Conservation (phyloP, 2,113 vertebrate genomes). For the Lasiurus cinereus region DNA sequence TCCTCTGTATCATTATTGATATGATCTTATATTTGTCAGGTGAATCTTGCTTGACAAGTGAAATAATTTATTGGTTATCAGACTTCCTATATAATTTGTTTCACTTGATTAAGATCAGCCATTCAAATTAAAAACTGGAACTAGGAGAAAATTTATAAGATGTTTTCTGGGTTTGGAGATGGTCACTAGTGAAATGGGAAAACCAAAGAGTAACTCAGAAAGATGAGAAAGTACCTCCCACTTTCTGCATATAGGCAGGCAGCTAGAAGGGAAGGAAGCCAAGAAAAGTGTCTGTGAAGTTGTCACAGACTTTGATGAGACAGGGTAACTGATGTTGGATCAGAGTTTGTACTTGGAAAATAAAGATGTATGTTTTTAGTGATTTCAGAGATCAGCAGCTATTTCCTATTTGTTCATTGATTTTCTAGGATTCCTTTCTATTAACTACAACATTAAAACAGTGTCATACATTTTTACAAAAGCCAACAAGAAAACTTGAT, state of each 20-base stretch:
- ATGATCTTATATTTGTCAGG: neutral
- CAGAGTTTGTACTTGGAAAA: constrained; percentile 54
- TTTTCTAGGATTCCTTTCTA: neutral
- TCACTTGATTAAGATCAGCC: neutral
- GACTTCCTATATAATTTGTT: neutral
- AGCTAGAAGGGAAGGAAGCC: neutral
- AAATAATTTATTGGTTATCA: constrained; percentile 13
- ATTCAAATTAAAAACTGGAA: constrained; percentile 12
- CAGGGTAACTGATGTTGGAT: neutral
- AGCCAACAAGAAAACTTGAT: neutral
- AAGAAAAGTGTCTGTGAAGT: neutral
- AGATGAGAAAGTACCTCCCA: neutral
- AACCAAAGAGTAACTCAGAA: neutral
- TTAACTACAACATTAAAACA: constrained; percentile 4
- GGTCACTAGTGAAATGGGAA: neutral
- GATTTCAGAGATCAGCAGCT: neutral
- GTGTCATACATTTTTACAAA: neutral
- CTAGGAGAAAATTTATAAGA: neutral
- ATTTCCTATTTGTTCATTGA: constrained; percentile 41
- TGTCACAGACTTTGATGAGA: neutral
- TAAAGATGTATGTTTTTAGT: neutral
- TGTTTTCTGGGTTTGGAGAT: neutral
- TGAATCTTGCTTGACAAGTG: neutral
- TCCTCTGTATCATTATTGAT: neutral
- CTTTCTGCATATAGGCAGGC: neutral